Conservation (phyloP, 2,797 vertebrate genomes). For the Rousettus madagascariensis region DNA sequence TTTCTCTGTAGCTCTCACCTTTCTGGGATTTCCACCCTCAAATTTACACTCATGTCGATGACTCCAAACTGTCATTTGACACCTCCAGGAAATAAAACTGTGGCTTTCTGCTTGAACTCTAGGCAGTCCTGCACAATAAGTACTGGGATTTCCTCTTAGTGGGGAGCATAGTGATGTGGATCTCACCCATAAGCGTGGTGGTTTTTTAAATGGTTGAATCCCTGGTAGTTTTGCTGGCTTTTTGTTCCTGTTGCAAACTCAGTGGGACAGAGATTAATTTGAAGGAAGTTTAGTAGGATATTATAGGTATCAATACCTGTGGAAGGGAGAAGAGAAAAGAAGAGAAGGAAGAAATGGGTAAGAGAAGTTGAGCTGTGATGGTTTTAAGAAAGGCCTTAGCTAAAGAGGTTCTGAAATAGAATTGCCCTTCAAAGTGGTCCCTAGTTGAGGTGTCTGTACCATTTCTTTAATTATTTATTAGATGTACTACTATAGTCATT, state of each 20-base stretch:
- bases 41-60: neutral
- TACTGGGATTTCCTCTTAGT: neutral
- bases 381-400: neutral
- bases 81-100: neutral
- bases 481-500: neutral
- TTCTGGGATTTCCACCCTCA: neutral
- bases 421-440: neutral
- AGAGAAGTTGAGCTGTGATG: neutral
- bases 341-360: neutral
- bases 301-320: neutral
- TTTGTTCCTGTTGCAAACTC: neutral
- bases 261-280: neutral
- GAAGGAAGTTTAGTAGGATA: constrained; percentile 6
- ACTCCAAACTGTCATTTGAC: neutral
- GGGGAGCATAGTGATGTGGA: neutral
- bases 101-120: neutral
- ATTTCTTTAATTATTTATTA: neutral
- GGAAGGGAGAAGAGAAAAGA: neutral
- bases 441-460: neutral
- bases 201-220: neutral
- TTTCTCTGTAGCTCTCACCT: neutral
- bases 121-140: neutral
- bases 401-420: neutral
- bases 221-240: neutral
- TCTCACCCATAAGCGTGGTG: neutral